These are phyloP conservation scores for Notamacropus eugenii DNA, from an alignment of 2,797 vertebrate species.

Conservation along the genomic window DNA sequence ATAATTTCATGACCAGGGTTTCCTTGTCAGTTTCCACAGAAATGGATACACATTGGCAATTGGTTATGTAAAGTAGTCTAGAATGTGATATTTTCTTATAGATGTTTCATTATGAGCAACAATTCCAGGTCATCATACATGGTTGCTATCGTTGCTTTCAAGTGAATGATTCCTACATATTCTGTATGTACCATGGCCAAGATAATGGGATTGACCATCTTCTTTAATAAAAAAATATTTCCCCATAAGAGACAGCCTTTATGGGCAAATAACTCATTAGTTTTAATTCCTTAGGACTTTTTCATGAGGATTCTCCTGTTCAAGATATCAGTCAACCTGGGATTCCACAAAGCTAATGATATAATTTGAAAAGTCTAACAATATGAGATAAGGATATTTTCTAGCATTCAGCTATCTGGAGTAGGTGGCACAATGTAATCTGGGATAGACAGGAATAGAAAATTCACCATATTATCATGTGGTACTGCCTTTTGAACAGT, in stretches of 20 bases:
- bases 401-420: background rate
- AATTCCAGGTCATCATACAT: background rate
- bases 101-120: background rate
- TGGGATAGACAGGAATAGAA: background rate
- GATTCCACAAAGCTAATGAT: background rate
- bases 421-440: background rate
- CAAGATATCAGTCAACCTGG: background rate
- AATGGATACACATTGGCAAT: background rate
- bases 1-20: background rate
- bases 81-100: background rate
- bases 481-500: background rate
- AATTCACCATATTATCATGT: background rate
- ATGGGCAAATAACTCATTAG: background rate
- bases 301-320: background rate
- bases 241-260: background rate
- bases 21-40: background rate
- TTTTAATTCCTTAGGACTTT: background rate
- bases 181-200: background rate
- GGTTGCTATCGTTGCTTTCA: background rate
- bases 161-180: background rate
- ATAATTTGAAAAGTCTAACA: background rate
- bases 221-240: background rate
- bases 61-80: background rate
- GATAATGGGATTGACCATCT: background rate
- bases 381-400: background rate